Base-by-base conservation (phyloP, 2,888 invertebrate species). In the Eupithecia vulgata region DNA sequence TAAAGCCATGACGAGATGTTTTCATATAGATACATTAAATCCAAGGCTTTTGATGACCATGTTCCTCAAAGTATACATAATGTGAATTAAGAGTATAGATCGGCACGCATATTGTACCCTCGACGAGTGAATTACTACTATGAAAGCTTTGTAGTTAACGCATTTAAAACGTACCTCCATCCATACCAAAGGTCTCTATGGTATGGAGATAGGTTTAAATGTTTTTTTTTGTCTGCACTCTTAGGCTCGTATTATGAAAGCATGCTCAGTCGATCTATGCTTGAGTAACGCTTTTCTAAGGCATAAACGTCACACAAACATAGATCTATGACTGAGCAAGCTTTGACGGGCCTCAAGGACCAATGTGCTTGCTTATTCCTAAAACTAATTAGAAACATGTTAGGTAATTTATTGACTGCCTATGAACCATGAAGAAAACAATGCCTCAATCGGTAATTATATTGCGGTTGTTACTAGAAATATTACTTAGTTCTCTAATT, bases 31-130 rank as follows among this genome's bases (percentile, higher is more conserved):
- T 57, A 25, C 57, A 25, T 57, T 57, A 5, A 25, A 5, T 57
- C 25, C 57, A 57, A 59, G 59, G 61, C 34, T 61, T 61, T 61
- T 25, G 57, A 57, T 34, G 61, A 34, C 17, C 8, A 61, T 30
- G 17, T 61, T 61, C 61, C 61, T 34, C 61, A 34, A 34, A 34
- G 34, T 34, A 61, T 61, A 61, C 34, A 61, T 61, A 34, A 61
- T 59, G 30, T 59, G 59, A 30, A 59, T 52, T 52, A 59, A 59
- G 30, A 6, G 15, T 59, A 15, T 59, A 15, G 13, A 59, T 34
- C 59, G 59, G 59, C 59, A 7, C 30, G 30, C 25, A 59, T 59
- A 34, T 59, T 30, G 30, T 10, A n/a, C 7, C n/a, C 2, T 45
- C 4, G 0, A 21, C 4, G 21, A 52, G 52, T 52, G 21, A n/a